Conservation (phyloP, 1,140 invertebrate genomes). For the Sitophilus oryzae region DNA sequence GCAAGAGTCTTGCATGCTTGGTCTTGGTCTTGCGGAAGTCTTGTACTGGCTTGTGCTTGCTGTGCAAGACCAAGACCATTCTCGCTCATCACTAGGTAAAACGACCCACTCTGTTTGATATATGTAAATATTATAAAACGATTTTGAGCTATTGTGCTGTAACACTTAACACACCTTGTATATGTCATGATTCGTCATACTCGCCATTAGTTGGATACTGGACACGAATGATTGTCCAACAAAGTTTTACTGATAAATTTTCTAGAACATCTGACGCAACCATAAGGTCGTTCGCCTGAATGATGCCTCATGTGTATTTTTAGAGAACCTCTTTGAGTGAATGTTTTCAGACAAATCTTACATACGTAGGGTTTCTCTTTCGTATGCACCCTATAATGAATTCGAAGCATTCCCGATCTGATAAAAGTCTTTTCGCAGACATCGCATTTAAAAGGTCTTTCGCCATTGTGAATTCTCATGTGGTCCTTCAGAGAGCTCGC, state of each 20-base stretch:
- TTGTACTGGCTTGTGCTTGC: too few species aligned
- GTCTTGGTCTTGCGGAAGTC: too few species aligned
- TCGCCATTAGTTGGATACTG: too few species aligned
- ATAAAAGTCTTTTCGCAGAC: slow-evolving; percentile 47
- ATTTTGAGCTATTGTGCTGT: too few species aligned
- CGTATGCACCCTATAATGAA: slow-evolving; percentile 56
- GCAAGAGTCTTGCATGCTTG: too few species aligned
- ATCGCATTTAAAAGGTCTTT: slow-evolving; percentile 47
- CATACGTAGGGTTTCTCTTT: slow-evolving; percentile 70
- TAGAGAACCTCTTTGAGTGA: slow-evolving; percentile 34
- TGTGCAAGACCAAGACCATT: too few species aligned
- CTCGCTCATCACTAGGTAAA: too few species aligned
- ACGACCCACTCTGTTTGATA: too few species aligned
- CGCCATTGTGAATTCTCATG: slow-evolving; percentile 51
- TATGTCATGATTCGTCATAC: too few species aligned
- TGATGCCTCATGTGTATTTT: slow-evolving; percentile 46
- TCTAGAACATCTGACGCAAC: slow-evolving; percentile 57
- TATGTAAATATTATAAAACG: too few species aligned
- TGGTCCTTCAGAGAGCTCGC: slow-evolving; percentile 41
- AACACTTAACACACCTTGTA: too few species aligned
- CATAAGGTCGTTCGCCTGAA: slow-evolving; percentile 54
- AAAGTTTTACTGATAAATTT: slow-evolving; percentile 56
- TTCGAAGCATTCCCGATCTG: slow-evolving; percentile 41
- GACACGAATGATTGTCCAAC: slow-evolving; percentile 8
- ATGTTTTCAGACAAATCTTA: slow-evolving; percentile 57